Evolutionary conservation across 2,888 invertebrate genomes (phyloP).

Genomic region (Scaptomyza caliginosa): DNA sequence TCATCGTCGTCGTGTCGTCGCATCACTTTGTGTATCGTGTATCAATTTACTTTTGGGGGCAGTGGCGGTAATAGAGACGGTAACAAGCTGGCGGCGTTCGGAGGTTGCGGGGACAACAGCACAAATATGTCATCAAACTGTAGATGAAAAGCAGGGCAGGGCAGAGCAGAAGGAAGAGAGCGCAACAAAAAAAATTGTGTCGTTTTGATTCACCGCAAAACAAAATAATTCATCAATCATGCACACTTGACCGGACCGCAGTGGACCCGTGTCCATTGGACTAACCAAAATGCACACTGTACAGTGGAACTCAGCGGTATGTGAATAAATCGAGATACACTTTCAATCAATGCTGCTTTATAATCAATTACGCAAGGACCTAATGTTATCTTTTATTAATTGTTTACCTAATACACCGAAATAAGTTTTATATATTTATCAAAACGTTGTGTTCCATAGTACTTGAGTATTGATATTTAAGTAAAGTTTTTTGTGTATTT

Average conservation of each 20-base stretch:
- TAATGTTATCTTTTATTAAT: background rate
- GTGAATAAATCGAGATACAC: background rate
- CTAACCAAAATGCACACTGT: slow-evolving; percentile 21
- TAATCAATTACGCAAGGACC: background rate
- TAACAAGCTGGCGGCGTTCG: background rate
- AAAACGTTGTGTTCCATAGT: slow-evolving; percentile 39
- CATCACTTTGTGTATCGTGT: slow-evolving; percentile 15
- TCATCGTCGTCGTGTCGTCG: slow-evolving; percentile 20
- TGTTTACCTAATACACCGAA: too few relatives aligned
- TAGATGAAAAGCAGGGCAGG: slow-evolving; percentile 24
- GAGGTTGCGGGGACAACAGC: slow-evolving; percentile 14
- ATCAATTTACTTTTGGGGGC: slow-evolving; percentile 54
- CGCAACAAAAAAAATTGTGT: slow-evolving; percentile 65
- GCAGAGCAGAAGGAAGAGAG: background rate
- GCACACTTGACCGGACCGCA: slow-evolving; percentile 72
- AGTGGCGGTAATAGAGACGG: slow-evolving; percentile 54
- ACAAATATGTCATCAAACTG: slow-evolving; percentile 73
- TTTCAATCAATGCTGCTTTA: background rate
- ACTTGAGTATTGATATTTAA: slow-evolving; percentile 15
- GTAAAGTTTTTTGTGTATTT: slow-evolving; percentile 6
- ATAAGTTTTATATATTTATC: too few relatives aligned
- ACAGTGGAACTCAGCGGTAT: slow-evolving; percentile 31
- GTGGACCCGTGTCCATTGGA: slow-evolving; percentile 25
- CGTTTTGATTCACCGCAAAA: slow-evolving; percentile 79
- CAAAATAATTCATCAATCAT: slow-evolving; percentile 80